These are phyloP conservation scores for Biston stratarius DNA, from an alignment of 2,888 invertebrate genomes.

Conservation along the genomic window DNA sequence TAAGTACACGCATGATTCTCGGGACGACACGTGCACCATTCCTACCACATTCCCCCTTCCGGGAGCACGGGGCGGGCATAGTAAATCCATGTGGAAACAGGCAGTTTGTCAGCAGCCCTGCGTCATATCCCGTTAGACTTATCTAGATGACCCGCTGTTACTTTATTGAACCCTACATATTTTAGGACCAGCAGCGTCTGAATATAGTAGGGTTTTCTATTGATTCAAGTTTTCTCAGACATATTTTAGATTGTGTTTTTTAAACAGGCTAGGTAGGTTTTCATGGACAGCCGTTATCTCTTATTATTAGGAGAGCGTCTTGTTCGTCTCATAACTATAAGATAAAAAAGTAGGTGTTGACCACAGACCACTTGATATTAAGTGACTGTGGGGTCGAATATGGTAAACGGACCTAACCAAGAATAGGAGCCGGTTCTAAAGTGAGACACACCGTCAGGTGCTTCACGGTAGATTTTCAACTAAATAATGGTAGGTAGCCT, in stretches of 20 bases:
- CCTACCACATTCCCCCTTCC: slow-evolving; percentile 29
- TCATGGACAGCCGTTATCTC: no score
- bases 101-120: slow-evolving; percentile 52
- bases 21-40: slow-evolving; percentile 36
- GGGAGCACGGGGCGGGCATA: slow-evolving; percentile 33
- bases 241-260: background rate
- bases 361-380: no score
- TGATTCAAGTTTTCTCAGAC: background rate
- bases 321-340: no score
- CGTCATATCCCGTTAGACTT: slow-evolving; percentile 47
- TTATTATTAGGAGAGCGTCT: no score
- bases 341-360: no score
- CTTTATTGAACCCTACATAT: slow-evolving; percentile 40
- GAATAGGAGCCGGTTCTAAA: no score
- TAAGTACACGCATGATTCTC: slow-evolving; percentile 36
- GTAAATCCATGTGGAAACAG: slow-evolving; percentile 55
- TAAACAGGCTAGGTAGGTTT: background rate
- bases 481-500: no score
- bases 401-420: no score
- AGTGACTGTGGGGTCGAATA: no score
- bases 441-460: no score
- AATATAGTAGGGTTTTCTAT: slow-evolving; percentile 1
- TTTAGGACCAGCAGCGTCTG: slow-evolving; percentile 4
- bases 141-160: slow-evolving; percentile 52
- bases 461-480: no score